These are phyloP conservation scores for Drosophila micromelanica DNA, from an alignment of 1,140 invertebrate species.

Conservation along the genomic window DNA sequence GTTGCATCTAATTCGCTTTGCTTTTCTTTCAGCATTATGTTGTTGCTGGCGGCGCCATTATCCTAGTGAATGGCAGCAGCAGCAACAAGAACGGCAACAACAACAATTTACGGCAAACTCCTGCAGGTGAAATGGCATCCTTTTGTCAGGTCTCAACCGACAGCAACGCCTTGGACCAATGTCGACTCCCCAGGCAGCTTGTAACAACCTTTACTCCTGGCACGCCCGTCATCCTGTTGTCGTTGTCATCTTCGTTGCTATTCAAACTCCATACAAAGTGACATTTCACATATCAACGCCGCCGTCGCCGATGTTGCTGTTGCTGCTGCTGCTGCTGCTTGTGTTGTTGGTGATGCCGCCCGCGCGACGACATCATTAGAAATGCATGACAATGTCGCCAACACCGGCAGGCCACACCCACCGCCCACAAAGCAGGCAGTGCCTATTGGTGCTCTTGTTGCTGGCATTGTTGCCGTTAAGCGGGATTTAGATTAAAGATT, in stretches of 20 bases:
- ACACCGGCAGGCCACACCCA: slow-evolving; percentile 40
- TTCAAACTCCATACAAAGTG: slow-evolving; percentile 78
- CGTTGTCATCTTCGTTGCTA: slow-evolving; percentile 70
- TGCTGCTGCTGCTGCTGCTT: background rate
- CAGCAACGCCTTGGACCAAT: slow-evolving; percentile 48
- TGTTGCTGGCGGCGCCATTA: slow-evolving; percentile 51
- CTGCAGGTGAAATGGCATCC: slow-evolving; percentile 75
- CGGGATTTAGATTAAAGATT: slow-evolving; percentile 77
- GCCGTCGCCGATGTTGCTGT: background rate
- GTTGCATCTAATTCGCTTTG: slow-evolving; percentile 70
- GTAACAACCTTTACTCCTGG: background rate
- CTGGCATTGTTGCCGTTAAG: slow-evolving; percentile 47
- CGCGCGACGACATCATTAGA: slow-evolving; percentile 71
- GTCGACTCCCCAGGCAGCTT: background rate
- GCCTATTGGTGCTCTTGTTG: slow-evolving; percentile 9
- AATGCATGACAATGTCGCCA: slow-evolving; percentile 80
- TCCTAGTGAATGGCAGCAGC: slow-evolving; percentile 40
- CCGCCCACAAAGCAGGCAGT: background rate
- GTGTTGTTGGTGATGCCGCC: slow-evolving; percentile 14
- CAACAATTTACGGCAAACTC: slow-evolving; percentile 69
- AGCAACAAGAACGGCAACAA: slow-evolving; percentile 45
- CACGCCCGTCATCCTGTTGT: slow-evolving; percentile 40
- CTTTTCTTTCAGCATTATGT: slow-evolving; percentile 64
- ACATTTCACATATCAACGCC: slow-evolving; percentile 79
- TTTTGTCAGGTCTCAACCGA: slow-evolving; percentile 67